These are phyloP conservation scores for Nesogale talazaci DNA, from an alignment of 2,113 vertebrate species.

Conservation along the genomic window DNA sequence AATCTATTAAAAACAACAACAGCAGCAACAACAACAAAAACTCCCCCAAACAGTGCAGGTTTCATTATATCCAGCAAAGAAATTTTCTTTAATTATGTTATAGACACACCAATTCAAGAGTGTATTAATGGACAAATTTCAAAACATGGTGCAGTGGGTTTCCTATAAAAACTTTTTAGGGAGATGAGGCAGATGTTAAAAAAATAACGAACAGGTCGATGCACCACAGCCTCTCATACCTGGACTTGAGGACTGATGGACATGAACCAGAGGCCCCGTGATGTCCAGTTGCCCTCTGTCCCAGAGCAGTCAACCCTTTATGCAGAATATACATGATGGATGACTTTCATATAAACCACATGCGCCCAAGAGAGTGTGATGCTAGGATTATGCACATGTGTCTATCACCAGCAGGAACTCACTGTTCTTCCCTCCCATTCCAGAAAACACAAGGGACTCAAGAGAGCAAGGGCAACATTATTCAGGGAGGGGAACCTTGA, in stretches of 20 bases:
- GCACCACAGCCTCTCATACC: neutral
- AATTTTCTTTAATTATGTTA: conserved; percentile 32
- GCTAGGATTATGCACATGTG: conserved; percentile 9
- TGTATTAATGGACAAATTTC: neutral
- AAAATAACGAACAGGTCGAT: neutral
- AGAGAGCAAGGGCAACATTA: neutral
- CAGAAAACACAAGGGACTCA: neutral
- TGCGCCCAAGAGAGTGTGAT: neutral
- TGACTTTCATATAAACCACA: conserved; percentile 28
- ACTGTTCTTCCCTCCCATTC: neutral
- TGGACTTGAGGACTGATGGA: neutral
- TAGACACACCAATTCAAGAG: conserved; percentile 1
- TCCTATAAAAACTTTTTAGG: neutral
- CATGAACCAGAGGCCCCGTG: neutral
- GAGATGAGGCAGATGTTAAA: neutral
- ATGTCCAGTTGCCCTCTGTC: neutral
- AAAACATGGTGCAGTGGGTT: neutral
- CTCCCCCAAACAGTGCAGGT: neutral
- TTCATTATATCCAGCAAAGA: neutral
- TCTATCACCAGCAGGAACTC: neutral
- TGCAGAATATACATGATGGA: neutral
- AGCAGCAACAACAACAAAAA: too few relatives aligned
- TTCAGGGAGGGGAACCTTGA: neutral
- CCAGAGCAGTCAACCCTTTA: neutral
- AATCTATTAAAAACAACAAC: conserved; percentile 11